phyloP scores from a whole-genome alignment of 2,113 vertebrate species.

The Cephalopterus ornatus region DNA sequence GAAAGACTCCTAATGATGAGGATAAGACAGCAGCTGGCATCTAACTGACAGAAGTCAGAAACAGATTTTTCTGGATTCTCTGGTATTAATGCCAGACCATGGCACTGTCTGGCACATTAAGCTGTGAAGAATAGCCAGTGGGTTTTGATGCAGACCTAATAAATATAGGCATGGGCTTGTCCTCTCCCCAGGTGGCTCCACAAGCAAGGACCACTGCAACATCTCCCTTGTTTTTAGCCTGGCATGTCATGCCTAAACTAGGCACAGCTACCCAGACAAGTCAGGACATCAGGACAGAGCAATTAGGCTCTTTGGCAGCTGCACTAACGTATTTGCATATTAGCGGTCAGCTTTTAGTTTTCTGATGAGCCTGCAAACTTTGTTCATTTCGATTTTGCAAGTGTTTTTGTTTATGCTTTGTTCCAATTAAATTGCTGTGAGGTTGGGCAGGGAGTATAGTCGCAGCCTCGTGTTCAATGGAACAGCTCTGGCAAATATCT shows the following conservation, averaged over 20 bases:
- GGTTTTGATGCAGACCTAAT: not conserved
- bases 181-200: not conserved
- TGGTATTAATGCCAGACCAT: not conserved
- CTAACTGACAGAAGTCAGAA: not conserved
- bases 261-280: not conserved
- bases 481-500: not conserved
- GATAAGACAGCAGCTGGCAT: not conserved
- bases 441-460: not conserved
- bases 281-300: not conserved
- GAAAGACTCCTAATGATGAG: not conserved
- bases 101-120: fast-evolving
- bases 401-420: constrained; percentile 32
- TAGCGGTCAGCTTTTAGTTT: not conserved
- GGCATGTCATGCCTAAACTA: not conserved
- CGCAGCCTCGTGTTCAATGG: not conserved
- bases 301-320: constrained; percentile 14
- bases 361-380: constrained; percentile 36
- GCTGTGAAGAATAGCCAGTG: not conserved
- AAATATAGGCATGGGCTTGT: not conserved
- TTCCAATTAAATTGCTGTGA: constrained; percentile 23
- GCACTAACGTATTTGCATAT: not conserved
- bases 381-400: not conserved
- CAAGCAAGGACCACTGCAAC: not conserved
- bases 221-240: not conserved
- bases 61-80: not conserved